Evolutionary conservation across 1,140 invertebrate species (phyloP), one percentile per base, ranked within the genome.

Genomic region (Macrostomum lignano): DNA sequence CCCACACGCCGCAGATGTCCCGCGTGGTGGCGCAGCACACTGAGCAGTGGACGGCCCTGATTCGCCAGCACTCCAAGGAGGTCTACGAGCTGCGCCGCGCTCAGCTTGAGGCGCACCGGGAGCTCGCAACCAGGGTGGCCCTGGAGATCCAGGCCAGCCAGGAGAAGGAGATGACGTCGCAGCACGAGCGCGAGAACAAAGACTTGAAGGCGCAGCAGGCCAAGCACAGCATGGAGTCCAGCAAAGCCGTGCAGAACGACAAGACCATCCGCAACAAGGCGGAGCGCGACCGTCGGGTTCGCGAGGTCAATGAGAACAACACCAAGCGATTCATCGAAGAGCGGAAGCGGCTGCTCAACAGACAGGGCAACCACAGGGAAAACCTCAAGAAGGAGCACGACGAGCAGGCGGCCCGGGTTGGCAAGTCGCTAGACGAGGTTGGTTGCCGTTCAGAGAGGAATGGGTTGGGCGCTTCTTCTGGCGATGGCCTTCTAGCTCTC

Each of bases 281-380:
- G 14, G 91, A 96, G 47, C 77, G 84, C 46, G 91, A 98, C 46
- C 66, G 64, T 43, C 47, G 66, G 22, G 51, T 67, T 23, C 65
- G 81, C 38, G 88, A 98, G 55, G 78, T 94, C 45, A 88, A 93
- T 47, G 81, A 93, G 46, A 94, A 93, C 49, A 96, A 96, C 52
- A 86, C 82, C 11, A 96, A 96, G 56, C 79, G 86, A 46, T 98
- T 98, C 48, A 74, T 94, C 63, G 88, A 98, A 45, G 86, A 98
- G 55, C 66, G 81, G 31, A 91, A 77, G n/a, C n/a, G n/a, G n/a
- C n/a, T n/a, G n/a, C n/a, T n/a, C n/a, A n/a, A n/a, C n/a, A n/a
- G n/a, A n/a, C n/a, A n/a, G n/a, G n/a, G n/a, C n/a, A n/a, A n/a
- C n/a, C n/a, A n/a, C n/a, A n/a, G n/a, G n/a, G n/a, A n/a, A n/a